Conservation (phyloP, 2,888 invertebrate genomes). For the Lithophane semibrunnea region DNA sequence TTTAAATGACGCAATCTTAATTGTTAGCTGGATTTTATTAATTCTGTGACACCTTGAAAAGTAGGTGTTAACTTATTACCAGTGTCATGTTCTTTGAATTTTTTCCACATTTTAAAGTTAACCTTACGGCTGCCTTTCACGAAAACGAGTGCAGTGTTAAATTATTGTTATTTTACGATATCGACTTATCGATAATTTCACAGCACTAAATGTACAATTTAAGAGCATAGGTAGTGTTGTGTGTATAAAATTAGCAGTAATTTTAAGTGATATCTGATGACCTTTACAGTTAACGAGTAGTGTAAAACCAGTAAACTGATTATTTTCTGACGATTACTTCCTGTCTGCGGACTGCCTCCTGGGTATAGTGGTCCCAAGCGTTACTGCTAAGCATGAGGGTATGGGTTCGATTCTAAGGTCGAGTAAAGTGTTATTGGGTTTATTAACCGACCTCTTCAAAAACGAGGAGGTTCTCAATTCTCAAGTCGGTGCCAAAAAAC, state of each 20-base stretch:
- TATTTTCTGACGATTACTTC: conserved; percentile 4
- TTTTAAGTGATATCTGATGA: conserved; percentile 2
- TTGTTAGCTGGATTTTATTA: conserved; percentile 65
- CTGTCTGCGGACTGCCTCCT: background rate
- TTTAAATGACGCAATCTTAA: conserved; percentile 67
- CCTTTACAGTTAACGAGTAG: background rate
- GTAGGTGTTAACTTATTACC: conserved; percentile 65
- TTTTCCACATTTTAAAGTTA: conserved; percentile 49
- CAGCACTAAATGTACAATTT: conserved; percentile 50
- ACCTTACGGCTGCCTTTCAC: conserved; percentile 63
- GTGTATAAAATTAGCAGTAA: conserved; percentile 7
- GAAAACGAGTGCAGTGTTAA: conserved; percentile 59
- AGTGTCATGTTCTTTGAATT: conserved; percentile 34
- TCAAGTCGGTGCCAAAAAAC: no score
- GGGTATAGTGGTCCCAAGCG: background rate
- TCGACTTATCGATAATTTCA: conserved; percentile 61
- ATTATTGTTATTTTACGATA: conserved; percentile 61
- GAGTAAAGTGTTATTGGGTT: no score
- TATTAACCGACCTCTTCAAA: no score
- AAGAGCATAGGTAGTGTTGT: background rate
- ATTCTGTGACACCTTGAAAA: conserved; percentile 61
- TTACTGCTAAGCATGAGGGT: background rate
- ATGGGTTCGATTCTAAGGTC: no score
- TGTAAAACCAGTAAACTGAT: conserved; percentile 15
- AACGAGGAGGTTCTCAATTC: no score